Conservation (phyloP, 2,888 invertebrate species). For the Chaetoderma sp. region DNA sequence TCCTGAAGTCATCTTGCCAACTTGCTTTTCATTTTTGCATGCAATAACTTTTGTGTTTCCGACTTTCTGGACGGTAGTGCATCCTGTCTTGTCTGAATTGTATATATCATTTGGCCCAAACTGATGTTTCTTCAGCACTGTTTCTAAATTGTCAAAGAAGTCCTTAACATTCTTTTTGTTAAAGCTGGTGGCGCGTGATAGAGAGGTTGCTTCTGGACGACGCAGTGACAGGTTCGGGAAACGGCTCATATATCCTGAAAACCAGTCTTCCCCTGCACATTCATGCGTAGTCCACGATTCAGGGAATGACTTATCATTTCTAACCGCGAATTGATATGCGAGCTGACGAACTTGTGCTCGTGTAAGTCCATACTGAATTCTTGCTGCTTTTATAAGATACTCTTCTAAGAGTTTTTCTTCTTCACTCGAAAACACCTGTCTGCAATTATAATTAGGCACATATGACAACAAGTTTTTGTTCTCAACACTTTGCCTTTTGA, state of each 20-base stretch:
- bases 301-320: too few species aligned
- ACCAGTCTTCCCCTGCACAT: conserved; percentile 35
- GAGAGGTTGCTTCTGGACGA: conserved; percentile 36
- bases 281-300: background rate
- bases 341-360: background rate
- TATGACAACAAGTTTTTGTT: background rate
- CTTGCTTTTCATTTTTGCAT: conserved; percentile 3
- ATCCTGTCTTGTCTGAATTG: conserved; percentile 12
- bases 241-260: conserved; percentile 23
- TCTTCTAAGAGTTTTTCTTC: background rate
- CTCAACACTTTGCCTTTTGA: too few species aligned
- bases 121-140: conserved; percentile 1
- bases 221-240: conserved; percentile 24
- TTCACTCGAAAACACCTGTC: background rate
- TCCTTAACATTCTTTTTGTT: conserved; percentile 26
- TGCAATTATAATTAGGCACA: background rate
- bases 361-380: conserved; percentile 2
- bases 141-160: conserved; percentile 24
- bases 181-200: conserved; percentile 33
- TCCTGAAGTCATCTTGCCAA: conserved; percentile 13
- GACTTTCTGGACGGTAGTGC: conserved; percentile 19
- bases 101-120: conserved; percentile 2
- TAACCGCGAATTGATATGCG: background rate
- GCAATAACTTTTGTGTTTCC: conserved; percentile 21
- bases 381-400: conserved; percentile 7